A percentile compares a stretch with the other conserved stretches of the same genome.
Evolutionary conservation across 2,113 vertebrate species (phyloP).

Genomic region (Pagrus major): DNA sequence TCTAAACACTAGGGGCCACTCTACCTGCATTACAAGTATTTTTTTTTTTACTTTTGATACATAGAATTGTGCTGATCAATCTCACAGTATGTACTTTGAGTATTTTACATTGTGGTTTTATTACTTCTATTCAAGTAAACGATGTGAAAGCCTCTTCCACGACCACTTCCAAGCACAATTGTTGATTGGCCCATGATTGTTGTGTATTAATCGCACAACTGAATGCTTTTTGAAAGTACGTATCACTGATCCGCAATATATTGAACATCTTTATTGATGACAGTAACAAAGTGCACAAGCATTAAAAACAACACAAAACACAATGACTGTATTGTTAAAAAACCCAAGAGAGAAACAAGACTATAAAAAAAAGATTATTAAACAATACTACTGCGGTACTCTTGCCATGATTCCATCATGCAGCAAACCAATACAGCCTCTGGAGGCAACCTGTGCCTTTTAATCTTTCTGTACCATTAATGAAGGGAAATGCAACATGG

Average conservation of each 20-base stretch:
- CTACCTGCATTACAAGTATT: not conserved
- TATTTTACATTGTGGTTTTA: not conserved
- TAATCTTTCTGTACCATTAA: constrained; percentile 81
- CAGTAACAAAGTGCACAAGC: constrained; percentile 86
- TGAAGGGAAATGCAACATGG: constrained; percentile 73
- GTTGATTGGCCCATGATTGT: not conserved
- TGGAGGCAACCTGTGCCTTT: constrained; percentile 92
- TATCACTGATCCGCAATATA: constrained; percentile 38
- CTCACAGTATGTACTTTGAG: not conserved
- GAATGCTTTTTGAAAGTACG: not conserved
- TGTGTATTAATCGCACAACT: not conserved
- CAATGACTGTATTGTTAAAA: constrained; percentile 66
- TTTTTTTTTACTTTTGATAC: not conserved
- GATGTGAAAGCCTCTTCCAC: not conserved
- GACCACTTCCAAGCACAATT: not conserved
- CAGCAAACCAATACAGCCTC: constrained; percentile 85
- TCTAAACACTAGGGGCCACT: not conserved
- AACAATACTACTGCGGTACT: constrained; percentile 85
- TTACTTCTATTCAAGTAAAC: not conserved
- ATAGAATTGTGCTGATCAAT: not conserved
- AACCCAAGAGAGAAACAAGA: constrained; percentile 60
- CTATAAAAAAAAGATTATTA: constrained; percentile 84
- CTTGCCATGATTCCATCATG: constrained; percentile 87
- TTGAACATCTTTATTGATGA: constrained; percentile 82
- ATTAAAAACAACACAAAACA: constrained; percentile 69